These are phyloP conservation scores for Phytoseiulus persimilis DNA, from an alignment of 2,888 invertebrate species.

Conservation along the genomic window DNA sequence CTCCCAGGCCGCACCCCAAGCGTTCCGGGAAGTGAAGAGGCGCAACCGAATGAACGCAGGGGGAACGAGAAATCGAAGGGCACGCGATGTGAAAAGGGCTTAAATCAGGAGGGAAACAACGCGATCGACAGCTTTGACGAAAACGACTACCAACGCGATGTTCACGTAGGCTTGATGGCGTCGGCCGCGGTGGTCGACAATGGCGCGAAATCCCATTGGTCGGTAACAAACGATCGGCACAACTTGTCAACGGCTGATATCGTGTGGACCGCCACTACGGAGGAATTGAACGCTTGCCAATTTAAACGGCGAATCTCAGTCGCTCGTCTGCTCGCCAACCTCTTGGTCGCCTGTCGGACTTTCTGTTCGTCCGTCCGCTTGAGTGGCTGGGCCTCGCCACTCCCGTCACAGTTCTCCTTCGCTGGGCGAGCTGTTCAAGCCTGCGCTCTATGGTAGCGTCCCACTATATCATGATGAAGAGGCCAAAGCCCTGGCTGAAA, in stretches of 20 bases:
- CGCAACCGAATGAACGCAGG: background rate
- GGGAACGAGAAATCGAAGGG: background rate
- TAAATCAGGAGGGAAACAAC: background rate
- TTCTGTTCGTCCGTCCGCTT: background rate
- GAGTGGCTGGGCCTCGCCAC: background rate
- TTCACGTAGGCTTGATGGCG: background rate
- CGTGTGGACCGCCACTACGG: background rate
- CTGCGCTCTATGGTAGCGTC: background rate
- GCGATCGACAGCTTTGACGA: background rate
- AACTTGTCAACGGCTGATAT: background rate
- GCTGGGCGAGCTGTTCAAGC: background rate
- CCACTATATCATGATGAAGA: background rate
- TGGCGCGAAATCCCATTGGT: background rate
- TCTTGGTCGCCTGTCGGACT: background rate
- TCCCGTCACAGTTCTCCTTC: background rate
- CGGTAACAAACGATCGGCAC: slow-evolving; percentile 5
- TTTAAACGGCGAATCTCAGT: background rate
- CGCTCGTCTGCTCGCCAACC: background rate
- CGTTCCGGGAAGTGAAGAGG: background rate
- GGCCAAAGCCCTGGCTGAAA: background rate
- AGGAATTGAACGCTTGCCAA: slow-evolving; percentile 5
- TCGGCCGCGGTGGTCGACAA: background rate
- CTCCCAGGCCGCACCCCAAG: background rate
- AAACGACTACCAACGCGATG: background rate
- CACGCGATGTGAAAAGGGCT: background rate